These are phyloP conservation scores for Zootoca vivipara DNA, from an alignment of 2,113 vertebrate genomes.

Conservation along the genomic window DNA sequence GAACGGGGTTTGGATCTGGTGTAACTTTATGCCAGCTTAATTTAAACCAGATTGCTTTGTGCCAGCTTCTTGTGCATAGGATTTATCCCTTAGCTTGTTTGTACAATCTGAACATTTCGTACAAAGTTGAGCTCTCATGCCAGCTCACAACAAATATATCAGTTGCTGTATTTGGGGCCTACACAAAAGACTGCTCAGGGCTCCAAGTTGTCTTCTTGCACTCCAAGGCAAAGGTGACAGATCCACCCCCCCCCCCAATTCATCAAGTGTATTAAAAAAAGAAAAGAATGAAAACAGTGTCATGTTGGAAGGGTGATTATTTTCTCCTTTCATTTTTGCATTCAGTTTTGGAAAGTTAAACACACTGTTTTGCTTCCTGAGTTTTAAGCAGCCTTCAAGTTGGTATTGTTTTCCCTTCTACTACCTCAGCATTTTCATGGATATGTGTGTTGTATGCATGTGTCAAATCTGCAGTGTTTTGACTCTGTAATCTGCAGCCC, in stretches of 20 bases:
- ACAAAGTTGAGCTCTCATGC: background rate
- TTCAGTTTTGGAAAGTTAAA: conserved; percentile 4
- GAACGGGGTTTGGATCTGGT: too few relatives aligned
- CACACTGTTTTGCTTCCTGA: background rate
- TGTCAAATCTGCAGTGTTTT: conserved; percentile 2
- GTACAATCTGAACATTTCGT: fast-evolving
- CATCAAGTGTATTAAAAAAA: background rate
- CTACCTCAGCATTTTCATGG: background rate
- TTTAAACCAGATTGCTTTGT: too few relatives aligned
- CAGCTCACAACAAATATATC: background rate
- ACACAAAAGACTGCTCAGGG: background rate
- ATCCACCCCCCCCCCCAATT: too few relatives aligned
- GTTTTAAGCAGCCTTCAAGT: background rate
- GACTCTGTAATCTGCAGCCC: conserved; percentile 7
- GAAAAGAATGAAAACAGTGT: background rate
- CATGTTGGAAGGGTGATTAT: background rate
- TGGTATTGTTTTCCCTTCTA: background rate
- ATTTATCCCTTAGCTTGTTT: background rate
- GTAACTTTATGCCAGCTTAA: too few relatives aligned
- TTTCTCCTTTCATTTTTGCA: conserved; percentile 17
- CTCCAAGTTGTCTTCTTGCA: background rate
- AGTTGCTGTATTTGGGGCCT: background rate
- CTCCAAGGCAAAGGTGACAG: background rate
- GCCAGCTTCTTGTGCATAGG: too few relatives aligned
- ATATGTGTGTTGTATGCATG: background rate